Evolutionary conservation across 1,140 invertebrate genomes (phyloP).

Genomic region (Caerostris extrusa): DNA sequence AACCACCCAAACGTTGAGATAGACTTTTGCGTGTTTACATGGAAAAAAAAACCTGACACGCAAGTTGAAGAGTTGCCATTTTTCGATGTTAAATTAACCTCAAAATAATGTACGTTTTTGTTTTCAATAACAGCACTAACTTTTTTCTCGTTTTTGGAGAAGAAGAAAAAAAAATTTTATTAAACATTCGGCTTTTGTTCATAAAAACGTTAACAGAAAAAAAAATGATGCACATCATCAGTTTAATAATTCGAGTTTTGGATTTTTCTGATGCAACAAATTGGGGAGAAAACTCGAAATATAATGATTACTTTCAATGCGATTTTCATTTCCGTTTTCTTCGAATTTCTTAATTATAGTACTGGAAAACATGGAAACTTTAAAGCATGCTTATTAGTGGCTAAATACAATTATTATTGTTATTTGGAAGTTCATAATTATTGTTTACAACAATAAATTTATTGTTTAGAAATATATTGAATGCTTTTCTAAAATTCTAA

Average conservation of each 20-base stretch:
- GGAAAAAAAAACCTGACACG: slow-evolving; percentile 25
- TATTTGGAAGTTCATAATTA: background rate
- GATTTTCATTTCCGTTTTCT: background rate
- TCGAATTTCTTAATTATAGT: background rate
- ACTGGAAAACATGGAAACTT: background rate
- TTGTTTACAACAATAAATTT: background rate
- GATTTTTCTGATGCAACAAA: background rate
- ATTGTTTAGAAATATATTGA: too few relatives aligned
- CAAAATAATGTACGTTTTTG: slow-evolving; percentile 18
- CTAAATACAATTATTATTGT: background rate
- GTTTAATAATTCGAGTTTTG: background rate
- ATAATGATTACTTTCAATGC: background rate
- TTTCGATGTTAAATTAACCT: slow-evolving; percentile 37
- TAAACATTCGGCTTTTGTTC: background rate
- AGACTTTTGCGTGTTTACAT: slow-evolving; percentile 31
- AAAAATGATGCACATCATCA: background rate
- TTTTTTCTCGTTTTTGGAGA: background rate
- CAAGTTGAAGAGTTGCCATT: slow-evolving; percentile 36
- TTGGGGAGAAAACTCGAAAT: background rate
- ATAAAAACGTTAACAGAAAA: background rate
- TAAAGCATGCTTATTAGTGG: background rate
- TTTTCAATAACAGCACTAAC: slow-evolving; percentile 8
- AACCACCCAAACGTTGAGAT: background rate
- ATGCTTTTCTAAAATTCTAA: too few relatives aligned
- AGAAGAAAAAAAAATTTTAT: background rate